Evolutionary conservation across 2,888 invertebrate genomes (phyloP).

Genomic region (Alentia gelatinosa): DNA sequence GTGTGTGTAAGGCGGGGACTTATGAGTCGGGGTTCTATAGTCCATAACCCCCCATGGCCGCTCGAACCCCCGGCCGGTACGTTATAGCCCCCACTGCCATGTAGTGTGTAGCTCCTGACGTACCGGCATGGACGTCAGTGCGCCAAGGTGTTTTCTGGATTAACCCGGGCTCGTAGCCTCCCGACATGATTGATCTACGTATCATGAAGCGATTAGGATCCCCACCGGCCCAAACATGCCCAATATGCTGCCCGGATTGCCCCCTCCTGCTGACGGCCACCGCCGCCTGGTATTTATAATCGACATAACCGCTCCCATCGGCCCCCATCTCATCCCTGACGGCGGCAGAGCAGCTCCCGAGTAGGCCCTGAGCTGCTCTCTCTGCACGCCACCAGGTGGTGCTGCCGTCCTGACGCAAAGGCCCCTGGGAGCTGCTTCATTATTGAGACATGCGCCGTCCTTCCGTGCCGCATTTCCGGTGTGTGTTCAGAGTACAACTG

Average conservation of each 20-base stretch:
- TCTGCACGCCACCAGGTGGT: neutral
- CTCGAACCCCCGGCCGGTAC: neutral
- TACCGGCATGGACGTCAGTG: neutral
- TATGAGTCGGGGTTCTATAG: neutral
- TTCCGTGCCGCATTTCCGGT: neutral
- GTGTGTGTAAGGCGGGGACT: neutral
- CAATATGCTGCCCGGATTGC: conserved; percentile 21
- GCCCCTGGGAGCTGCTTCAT: neutral
- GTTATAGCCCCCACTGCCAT: neutral
- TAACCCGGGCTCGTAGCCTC: neutral
- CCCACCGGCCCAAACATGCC: conserved; percentile 21
- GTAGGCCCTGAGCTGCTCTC: neutral
- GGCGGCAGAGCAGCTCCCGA: neutral
- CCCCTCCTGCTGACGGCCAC: neutral
- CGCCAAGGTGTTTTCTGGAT: conserved; percentile 35
- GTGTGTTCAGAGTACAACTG: neutral
- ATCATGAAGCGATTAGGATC: conserved; percentile 30
- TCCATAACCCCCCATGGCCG: neutral
- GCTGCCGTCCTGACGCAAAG: neutral
- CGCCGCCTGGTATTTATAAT: conserved; percentile 40
- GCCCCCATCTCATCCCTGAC: neutral
- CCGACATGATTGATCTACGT: neutral
- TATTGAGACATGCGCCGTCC: conserved; percentile 8
- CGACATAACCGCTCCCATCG: conserved; percentile 33
- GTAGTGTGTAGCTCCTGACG: neutral